Base-by-base conservation (phyloP, 1,140 invertebrate species). In the Drosophila nebulosa region DNA sequence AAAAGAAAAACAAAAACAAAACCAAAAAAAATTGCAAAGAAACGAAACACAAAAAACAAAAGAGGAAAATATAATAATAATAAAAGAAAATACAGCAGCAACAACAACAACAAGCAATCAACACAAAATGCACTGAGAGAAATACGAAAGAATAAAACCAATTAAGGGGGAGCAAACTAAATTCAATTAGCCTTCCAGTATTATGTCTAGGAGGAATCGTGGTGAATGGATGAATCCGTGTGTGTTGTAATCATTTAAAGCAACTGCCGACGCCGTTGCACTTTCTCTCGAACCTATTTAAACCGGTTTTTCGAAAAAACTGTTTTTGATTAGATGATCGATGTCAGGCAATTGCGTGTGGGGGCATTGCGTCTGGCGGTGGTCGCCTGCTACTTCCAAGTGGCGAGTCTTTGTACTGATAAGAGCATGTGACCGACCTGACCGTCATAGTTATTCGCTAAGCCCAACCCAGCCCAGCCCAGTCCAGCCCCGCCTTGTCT, bases 21-120 rank as follows among this genome's bases (percentile, higher is more conserved):
- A 74, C 69, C n/a, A n/a, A n/a, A n/a, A n/a, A n/a, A n/a, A 88
- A 83, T 88, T 86, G 83, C 83, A 71, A 64, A 39, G 27, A 39
- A 39, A 30, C 39, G 39, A 14, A 39, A 58, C 12, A 56, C 12
- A 36, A 75, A 30, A 71, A 36, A 36, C 61, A 76, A 81, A 80
- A 67, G 42, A 51, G 69, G 39, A 63, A 71, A 36, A 69, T 62
- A 78, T 71, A 79, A 69, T 46, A 65, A 86, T 69, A 85, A 86
- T 84, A 85, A 85, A 51, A 65, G 42, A 57, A n/a, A n/a, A n/a
- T n/a, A n/a, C n/a, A n/a, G n/a, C n/a, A n/a, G n/a, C n/a, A n/a
- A n/a, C n/a, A n/a, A n/a, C n/a, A n/a, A n/a, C n/a, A n/a, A n/a
- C n/a, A n/a, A n/a, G n/a, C n/a, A n/a, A n/a, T n/a, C n/a, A n/a